Percentiles rank a stretch among this genome's conserved stretches.
Evolutionary conservation across 2,888 invertebrate species (phyloP).

Genomic region (Colletes collaris): DNA sequence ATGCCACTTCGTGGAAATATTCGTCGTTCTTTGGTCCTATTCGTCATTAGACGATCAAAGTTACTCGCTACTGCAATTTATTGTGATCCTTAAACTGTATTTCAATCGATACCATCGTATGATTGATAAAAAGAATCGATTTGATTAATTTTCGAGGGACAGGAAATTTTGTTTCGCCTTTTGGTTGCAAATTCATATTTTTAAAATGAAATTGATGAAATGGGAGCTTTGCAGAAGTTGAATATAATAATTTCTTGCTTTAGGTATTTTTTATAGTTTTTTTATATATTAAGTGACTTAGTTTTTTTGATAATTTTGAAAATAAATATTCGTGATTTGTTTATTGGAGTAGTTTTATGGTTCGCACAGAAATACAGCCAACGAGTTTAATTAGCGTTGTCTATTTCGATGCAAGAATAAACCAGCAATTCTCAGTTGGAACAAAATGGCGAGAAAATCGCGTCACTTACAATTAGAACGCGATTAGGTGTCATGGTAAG

Average conservation of each 20-base stretch:
- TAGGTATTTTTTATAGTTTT: no score
- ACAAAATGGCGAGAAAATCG: background rate
- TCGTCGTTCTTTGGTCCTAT: no score
- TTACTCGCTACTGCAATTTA: slow-evolving; percentile 14
- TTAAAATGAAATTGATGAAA: no score
- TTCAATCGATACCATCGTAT: slow-evolving; percentile 2
- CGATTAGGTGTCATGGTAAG: background rate
- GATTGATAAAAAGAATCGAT: no score
- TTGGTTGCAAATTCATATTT: no score
- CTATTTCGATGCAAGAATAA: background rate
- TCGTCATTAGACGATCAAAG: background rate
- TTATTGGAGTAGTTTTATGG: background rate
- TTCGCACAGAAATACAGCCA: slow-evolving; percentile 1
- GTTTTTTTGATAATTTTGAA: no score
- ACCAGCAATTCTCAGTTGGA: background rate
- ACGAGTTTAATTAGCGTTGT: slow-evolving; percentile 5
- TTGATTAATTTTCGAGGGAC: no score
- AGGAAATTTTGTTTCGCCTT: no score
- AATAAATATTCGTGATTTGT: no score
- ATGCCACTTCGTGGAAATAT: background rate
- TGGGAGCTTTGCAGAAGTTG: no score
- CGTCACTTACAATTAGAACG: background rate
- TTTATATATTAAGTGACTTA: no score
- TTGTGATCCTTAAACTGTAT: background rate
- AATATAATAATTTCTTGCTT: no score